Evolutionary conservation across 2,888 invertebrate species (phyloP), one percentile per base, ranked within the genome.

Genomic region (Pandemis cinnamomeana): DNA sequence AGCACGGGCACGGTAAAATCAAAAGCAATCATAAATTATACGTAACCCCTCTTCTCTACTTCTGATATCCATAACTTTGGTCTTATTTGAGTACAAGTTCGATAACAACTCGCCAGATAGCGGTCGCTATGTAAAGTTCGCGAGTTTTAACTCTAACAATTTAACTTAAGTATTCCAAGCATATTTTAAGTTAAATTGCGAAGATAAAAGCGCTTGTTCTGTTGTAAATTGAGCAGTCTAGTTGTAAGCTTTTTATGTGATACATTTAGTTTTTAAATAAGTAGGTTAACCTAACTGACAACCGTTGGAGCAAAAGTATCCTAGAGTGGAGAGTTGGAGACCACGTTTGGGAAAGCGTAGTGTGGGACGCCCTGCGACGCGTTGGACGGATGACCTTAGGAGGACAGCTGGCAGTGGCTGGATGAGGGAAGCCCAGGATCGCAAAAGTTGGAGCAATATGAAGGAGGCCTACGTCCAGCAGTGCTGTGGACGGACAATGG

Each of bases 31-130:
- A 67, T 67, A 68, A 67, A 72, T 72, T 62, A n/a, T n/a, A 72
- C 1, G 27, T 36, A 36, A 36, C 27, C 27, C 2, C 27, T 36
- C 27, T 36, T 62, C 61, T 27, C 36, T 71, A 67, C 61, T 48
- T 44, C 42, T 67, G 42, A 15, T 44, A 64, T 53, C 61, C 58
- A 58, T 64, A 72, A 69, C 60, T 69, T 73, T 27, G 41, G 63
- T 51, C 51, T 42, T 64, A 66, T 69, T 73, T 63, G 68, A 67
- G 67, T 11, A 46, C 11, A 11, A 11, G 46, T 46, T 46, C 44
- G 73, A 73, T 73, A 73, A 64, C 63, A 69, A 69, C 71, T 71
- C 60, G 15, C 10, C 64, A 51, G 73, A 73, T 69, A 73, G 63
- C 73, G 48, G 51, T 51, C 53, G 44, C 11, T 20, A 63, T 44